Conservation (phyloP, 2,888 invertebrate species). For the Tyria jacobaeae region DNA sequence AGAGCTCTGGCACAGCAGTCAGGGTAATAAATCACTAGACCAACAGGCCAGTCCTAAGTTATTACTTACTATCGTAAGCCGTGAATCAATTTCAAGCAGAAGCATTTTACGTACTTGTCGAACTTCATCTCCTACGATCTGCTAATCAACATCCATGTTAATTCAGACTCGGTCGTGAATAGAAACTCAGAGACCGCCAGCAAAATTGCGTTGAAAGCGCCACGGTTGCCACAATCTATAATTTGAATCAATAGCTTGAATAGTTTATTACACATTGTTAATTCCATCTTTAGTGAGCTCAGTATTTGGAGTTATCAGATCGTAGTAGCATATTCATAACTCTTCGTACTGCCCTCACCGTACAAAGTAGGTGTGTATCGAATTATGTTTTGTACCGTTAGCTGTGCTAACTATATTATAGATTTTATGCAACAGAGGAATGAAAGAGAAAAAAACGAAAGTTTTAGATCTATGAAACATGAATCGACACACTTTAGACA, state of each 20-base stretch:
- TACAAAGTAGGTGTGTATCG: constrained; percentile 21
- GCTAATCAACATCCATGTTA: constrained; percentile 3
- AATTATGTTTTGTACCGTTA: no score
- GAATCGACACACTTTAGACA: no score
- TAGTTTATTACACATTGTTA: constrained; percentile 52
- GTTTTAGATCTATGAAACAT: no score
- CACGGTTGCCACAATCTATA: constrained; percentile 43
- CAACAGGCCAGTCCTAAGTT: no score
- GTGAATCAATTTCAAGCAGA: not conserved
- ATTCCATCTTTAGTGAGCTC: constrained; percentile 34
- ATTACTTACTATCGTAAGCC: not conserved
- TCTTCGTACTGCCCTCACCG: constrained; percentile 30
- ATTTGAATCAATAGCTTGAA: constrained; percentile 48
- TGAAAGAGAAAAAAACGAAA: no score
- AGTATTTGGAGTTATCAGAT: constrained; percentile 43
- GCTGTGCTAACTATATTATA: no score
- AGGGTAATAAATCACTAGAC: no score
- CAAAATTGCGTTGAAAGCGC: constrained; percentile 13
- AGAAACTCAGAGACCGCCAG: not conserved
- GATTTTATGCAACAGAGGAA: no score
- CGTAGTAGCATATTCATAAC: constrained; percentile 34
- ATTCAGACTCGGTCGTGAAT: constrained; percentile 10
- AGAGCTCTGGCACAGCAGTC: no score
- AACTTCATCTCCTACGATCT: not conserved
- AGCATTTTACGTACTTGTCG: not conserved